phyloP scores from a whole-genome alignment of 2,797 vertebrate genomes.

The Sebastes variabilis region DNA sequence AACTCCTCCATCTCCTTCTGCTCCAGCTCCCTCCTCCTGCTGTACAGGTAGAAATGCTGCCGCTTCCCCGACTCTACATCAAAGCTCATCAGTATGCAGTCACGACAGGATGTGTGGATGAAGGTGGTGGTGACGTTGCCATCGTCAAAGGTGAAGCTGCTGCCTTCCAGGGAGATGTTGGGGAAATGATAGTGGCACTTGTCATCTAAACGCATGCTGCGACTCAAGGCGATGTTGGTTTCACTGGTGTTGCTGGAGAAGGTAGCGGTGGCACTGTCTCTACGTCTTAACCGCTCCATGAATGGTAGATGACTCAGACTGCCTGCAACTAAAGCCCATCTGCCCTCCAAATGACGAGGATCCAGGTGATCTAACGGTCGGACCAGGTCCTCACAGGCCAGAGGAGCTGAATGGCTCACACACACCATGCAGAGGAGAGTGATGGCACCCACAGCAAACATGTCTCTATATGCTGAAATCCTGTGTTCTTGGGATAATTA shows the following conservation, averaged over 20 bases:
- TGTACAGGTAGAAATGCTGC: slow-evolving; percentile 20
- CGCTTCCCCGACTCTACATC: too few species aligned
- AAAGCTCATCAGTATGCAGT: too few species aligned
- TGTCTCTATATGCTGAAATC: neutral
- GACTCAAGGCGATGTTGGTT: too few species aligned
- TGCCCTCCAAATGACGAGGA: slow-evolving; percentile 1
- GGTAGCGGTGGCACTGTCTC: neutral
- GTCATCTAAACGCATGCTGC: too few species aligned
- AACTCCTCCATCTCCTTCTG: slow-evolving; percentile 21
- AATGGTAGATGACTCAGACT: neutral
- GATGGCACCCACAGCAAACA: slow-evolving; percentile 6
- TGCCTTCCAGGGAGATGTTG: too few species aligned
- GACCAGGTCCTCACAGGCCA: slow-evolving; percentile 32
- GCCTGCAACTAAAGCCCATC: slow-evolving; percentile 26
- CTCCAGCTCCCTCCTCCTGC: slow-evolving; percentile 22
- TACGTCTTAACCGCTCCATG: neutral
- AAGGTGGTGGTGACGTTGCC: too few species aligned
- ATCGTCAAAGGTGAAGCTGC: too few species aligned
- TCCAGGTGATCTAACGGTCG: slow-evolving; percentile 14
- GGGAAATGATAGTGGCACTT: too few species aligned
- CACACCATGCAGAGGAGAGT: neutral
- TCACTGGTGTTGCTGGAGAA: too few species aligned
- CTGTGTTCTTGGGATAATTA: neutral
- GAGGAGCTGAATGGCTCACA: slow-evolving; percentile 14
- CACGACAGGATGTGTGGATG: too few species aligned